Percentiles rank a stretch among this genome's conserved stretches.
Evolutionary conservation across 92 coral and sea anemone genomes (phyloP).

Genomic region (Montipora capitata): DNA sequence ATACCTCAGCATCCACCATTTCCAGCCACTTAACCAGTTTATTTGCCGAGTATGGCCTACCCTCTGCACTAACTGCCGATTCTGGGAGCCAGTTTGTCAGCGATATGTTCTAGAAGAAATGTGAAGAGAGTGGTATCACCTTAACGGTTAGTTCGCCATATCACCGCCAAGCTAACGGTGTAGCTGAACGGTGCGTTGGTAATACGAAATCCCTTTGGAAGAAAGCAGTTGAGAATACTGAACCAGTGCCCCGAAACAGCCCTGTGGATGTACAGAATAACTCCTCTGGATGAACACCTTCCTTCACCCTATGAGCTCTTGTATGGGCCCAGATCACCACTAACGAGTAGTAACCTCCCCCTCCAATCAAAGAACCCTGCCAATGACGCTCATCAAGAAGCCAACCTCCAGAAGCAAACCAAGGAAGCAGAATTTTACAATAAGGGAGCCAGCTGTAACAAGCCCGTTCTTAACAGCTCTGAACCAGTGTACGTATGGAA

Average conservation of each 20-base stretch:
- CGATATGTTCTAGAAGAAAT: constrained; percentile 40
- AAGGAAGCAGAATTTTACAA: constrained; percentile 43
- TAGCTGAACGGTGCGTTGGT: constrained; percentile 44
- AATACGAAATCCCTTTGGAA: constrained; percentile 55
- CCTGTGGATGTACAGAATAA: constrained; percentile 66
- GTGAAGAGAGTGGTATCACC: constrained; percentile 48
- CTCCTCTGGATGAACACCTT: constrained; percentile 47
- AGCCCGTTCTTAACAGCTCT: constrained; percentile 3
- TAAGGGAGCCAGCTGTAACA: constrained; percentile 27
- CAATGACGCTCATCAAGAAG: constrained; percentile 60
- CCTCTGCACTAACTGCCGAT: not conserved
- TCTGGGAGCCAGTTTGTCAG: constrained; percentile 9
- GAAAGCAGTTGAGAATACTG: constrained; percentile 29
- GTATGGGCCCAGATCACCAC: constrained; percentile 45
- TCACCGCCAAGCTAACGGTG: constrained; percentile 64
- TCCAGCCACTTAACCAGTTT: constrained; percentile 59
- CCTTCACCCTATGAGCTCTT: constrained; percentile 67
- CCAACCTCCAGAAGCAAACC: constrained; percentile 39
- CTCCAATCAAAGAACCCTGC: constrained; percentile 53
- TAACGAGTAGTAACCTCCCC: constrained; percentile 29
- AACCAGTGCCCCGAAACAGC: constrained; percentile 51
- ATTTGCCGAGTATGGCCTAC: constrained; percentile 54
- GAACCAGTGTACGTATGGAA: constrained; percentile 68
- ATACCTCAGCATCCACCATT: constrained; percentile 64
- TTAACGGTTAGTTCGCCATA: constrained; percentile 66